phyloP scores from a whole-genome alignment of 2,888 invertebrate genomes.

The Invenusta paracnida region DNA sequence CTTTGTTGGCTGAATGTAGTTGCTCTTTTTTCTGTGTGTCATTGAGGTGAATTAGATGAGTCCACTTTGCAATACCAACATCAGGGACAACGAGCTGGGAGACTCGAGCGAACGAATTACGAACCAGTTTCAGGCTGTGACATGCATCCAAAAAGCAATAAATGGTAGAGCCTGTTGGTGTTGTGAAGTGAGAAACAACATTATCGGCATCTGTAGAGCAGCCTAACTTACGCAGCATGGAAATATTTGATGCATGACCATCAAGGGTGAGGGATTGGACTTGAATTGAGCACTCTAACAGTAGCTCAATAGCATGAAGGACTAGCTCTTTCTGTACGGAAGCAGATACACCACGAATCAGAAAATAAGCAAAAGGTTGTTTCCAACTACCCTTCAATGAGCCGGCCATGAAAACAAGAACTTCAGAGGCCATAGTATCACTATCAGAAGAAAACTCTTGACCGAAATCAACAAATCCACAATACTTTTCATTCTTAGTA shows the following conservation, averaged over 20 bases:
- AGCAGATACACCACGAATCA: background rate
- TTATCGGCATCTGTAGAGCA: background rate
- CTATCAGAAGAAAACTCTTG: background rate
- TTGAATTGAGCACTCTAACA: background rate
- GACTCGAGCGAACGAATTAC: background rate
- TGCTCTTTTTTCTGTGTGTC: background rate
- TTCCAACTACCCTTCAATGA: background rate
- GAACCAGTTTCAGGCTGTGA: background rate
- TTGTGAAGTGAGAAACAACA: background rate
- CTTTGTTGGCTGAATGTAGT: background rate
- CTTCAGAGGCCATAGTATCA: background rate
- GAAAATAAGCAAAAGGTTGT: background rate
- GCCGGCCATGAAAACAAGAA: background rate
- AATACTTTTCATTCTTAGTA: background rate
- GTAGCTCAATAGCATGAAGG: background rate
- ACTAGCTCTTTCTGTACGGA: background rate
- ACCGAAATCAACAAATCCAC: background rate
- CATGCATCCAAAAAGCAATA: background rate
- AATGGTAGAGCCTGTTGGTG: background rate
- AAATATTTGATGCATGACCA: background rate
- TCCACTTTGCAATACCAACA: background rate
- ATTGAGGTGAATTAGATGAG: background rate
- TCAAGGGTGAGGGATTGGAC: background rate
- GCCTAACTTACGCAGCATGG: background rate
- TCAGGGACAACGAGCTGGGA: background rate